Percentiles rank a stretch among this genome's conserved stretches.
Conservation (phyloP, 2,888 invertebrate genomes). For the Harmothoe impar region DNA sequence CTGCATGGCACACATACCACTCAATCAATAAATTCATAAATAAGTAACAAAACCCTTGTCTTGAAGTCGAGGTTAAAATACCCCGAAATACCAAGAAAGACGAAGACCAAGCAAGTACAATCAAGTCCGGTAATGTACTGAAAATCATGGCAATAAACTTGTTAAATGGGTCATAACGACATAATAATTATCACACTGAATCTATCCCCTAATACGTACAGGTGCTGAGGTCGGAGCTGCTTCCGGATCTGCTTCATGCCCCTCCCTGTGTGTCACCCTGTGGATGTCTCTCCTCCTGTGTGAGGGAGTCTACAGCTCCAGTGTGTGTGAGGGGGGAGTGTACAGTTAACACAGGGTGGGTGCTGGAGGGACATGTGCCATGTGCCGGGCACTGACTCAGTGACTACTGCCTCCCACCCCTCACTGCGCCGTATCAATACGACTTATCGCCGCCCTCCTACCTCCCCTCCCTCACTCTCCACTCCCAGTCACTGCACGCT, state of each 20-base stretch:
- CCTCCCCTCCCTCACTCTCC: neutral
- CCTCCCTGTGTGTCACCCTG: neutral
- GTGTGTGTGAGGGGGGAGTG: neutral
- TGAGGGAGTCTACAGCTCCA: neutral
- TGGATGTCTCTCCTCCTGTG: neutral
- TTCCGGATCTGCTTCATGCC: neutral
- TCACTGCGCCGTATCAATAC: conserved; percentile 74
- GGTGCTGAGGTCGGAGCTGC: neutral
- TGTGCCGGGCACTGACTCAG: conserved; percentile 62
- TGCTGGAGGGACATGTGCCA: neutral
- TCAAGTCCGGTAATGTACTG: neutral
- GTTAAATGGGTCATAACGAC: neutral
- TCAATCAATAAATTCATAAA: neutral
- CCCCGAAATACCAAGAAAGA: neutral
- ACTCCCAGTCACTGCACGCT: neutral
- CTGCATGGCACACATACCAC: neutral
- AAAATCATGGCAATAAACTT: no score
- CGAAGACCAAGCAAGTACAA: neutral
- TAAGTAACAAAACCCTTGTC: neutral
- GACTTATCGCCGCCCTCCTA: conserved; percentile 75
- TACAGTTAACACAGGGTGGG: neutral
- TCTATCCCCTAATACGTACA: neutral
- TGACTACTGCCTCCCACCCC: conserved; percentile 80
- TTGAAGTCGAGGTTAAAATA: neutral
- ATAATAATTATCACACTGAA: neutral